Evolutionary conservation across 2,888 invertebrate genomes (phyloP).

Genomic region (Copidosoma aretas): DNA sequence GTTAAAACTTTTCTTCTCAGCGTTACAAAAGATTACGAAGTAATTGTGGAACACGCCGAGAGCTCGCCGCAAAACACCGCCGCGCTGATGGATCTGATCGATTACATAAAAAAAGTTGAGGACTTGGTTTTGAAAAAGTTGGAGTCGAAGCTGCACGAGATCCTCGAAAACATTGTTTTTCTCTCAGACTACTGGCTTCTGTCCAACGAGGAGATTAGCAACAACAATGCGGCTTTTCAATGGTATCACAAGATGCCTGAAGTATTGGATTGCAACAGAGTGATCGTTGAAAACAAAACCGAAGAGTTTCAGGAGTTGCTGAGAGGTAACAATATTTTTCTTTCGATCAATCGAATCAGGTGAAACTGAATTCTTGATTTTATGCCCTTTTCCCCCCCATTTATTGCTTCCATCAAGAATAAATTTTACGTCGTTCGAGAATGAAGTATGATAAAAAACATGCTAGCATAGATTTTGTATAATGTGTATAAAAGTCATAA

Average conservation of each 20-base stretch:
- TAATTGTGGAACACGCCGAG: constrained; percentile 78
- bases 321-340: constrained; percentile 62
- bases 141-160: constrained; percentile 76
- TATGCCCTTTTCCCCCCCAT: no score
- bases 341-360: neutral
- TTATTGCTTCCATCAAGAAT: no score
- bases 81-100: constrained; percentile 83
- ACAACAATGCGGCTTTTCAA: constrained; percentile 83
- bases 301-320: constrained; percentile 84
- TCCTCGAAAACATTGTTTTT: constrained; percentile 78
- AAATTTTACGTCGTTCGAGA: no score
- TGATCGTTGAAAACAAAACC: constrained; percentile 80
- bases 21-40: constrained; percentile 82
- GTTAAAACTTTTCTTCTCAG: constrained; percentile 62
- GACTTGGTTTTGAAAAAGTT: constrained; percentile 74
- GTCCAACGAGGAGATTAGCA: constrained; percentile 82
- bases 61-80: constrained; percentile 83
- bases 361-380: no score
- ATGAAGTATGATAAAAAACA: no score
- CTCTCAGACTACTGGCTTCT: constrained; percentile 82
- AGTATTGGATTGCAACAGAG: constrained; percentile 81
- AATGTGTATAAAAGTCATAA: no score
- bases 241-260: constrained; percentile 85
- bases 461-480: no score
- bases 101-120: constrained; percentile 77